These are phyloP conservation scores for Sialis lutaria DNA, from an alignment of 2,888 invertebrate genomes.

Conservation along the genomic window DNA sequence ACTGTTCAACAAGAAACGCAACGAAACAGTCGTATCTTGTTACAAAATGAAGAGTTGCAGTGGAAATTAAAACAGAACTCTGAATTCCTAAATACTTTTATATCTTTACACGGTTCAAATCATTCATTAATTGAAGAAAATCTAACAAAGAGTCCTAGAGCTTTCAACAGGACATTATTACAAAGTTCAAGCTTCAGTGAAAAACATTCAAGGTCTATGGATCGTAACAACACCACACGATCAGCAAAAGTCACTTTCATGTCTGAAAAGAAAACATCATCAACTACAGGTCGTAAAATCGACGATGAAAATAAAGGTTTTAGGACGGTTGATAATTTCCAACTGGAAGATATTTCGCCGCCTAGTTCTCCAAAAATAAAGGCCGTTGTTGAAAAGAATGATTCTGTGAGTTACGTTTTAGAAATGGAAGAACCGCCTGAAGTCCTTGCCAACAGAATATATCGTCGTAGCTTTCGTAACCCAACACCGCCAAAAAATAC, in stretches of 20 bases:
- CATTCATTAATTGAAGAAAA: slow-evolving; percentile 18
- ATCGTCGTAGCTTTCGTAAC: slow-evolving; percentile 47
- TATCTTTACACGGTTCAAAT: slow-evolving; percentile 16
- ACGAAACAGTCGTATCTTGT: slow-evolving; percentile 58
- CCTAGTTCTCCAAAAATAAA: slow-evolving; percentile 61
- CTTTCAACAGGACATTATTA: slow-evolving; percentile 17
- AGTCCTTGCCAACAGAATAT: slow-evolving; percentile 49
- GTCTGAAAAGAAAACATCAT: slow-evolving; percentile 14
- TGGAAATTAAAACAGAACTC: slow-evolving; percentile 74
- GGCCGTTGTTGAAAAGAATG: slow-evolving; percentile 68
- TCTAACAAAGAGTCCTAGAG: slow-evolving; percentile 10
- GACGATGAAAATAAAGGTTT: slow-evolving; percentile 11
- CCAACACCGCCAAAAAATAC: slow-evolving; percentile 25
- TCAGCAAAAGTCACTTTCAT: slow-evolving; percentile 8
- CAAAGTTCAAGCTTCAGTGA: slow-evolving; percentile 22
- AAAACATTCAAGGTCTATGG: slow-evolving; percentile 11
- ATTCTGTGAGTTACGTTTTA: slow-evolving; percentile 73
- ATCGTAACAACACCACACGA: slow-evolving; percentile 13
- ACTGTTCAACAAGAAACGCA: slow-evolving; percentile 58
- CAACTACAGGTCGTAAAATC: slow-evolving; percentile 11
- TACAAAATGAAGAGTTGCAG: slow-evolving; percentile 75
- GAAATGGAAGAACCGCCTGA: slow-evolving; percentile 61
- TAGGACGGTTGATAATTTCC: slow-evolving; percentile 11
- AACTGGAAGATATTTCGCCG: slow-evolving; percentile 29
- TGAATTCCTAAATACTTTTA: slow-evolving; percentile 34